Base-by-base conservation (phyloP, 2,113 vertebrate species). In the Sebastes fasciatus region DNA sequence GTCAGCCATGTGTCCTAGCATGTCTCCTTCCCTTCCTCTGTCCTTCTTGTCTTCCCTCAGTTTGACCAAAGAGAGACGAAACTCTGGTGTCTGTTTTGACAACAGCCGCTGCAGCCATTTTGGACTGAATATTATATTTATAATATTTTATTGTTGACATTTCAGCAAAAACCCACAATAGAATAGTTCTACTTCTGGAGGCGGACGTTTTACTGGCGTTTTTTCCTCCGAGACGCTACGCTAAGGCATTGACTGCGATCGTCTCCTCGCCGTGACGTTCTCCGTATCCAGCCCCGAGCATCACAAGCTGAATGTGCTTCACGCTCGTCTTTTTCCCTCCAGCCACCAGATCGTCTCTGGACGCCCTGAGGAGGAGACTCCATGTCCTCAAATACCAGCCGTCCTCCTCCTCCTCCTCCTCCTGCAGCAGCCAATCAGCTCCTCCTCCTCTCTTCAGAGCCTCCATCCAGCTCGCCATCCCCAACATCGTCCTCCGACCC, bases 401-500 rank as follows among this genome's bases (percentile, higher is more conserved):
- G 17, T 34, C 70, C 6, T 57, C 62, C 26, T 69, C 82, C 46
- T 45, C 82, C 48, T 70, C 45, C 48, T n/a, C 67, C 6, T 67
- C 77, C 57, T 68, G 16, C 49, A 42, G 82, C 0, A 74, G 78
- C 46, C 82, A n/a, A 0, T 60, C 81, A 46, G 78, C 63, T 12
- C 54, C 89, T 74, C 68, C 88, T 87, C 95, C 96, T 74, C 91
- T 97, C 71, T 95, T 97, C 79, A 95, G 84, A 87, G 77, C 95
- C 77, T 92, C 95, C 81, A 85, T 96, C 87, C 93, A 96, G 26
- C 93, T 97, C 70, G 84, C 95, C 83, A 96, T 97, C 87, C 96
- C 96, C 74, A 96, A 94, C 90, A 91, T 97, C 58, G 86, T 96
- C 77, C 89, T 97, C 82, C 94, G 79, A 79, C 96, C 96, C 78